These are phyloP conservation scores for Atta cephalotes DNA, from an alignment of 1,140 invertebrate genomes.

Conservation along the genomic window DNA sequence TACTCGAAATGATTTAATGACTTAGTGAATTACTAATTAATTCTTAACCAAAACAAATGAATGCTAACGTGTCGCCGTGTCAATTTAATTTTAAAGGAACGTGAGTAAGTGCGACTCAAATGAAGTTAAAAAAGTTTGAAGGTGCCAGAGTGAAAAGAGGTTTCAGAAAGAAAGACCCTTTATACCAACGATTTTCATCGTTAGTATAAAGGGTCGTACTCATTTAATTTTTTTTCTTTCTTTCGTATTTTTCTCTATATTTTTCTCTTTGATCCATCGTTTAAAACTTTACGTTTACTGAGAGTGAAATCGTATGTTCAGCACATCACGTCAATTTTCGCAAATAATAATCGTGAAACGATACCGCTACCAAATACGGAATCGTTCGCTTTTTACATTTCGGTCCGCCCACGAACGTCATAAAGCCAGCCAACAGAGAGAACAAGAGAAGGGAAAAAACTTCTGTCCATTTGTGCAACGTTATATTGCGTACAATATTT, in stretches of 20 bases:
- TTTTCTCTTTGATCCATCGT: conserved; percentile 10
- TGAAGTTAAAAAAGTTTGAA: conserved; percentile 5
- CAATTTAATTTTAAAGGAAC: background rate
- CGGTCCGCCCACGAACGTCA: conserved; percentile 69
- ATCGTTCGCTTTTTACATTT: conserved; percentile 71
- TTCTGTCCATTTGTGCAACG: background rate
- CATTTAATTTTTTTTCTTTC: conserved; percentile 19
- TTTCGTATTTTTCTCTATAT: background rate
- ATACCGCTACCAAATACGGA: conserved; percentile 68
- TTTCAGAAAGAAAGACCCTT: background rate
- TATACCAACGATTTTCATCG: background rate
- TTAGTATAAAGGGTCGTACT: background rate
- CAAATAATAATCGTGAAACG: background rate
- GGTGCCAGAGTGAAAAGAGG: background rate
- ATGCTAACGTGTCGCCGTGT: background rate
- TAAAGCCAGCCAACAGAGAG: conserved; percentile 59
- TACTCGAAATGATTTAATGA: conserved; percentile 26
- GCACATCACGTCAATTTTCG: background rate
- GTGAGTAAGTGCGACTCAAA: background rate
- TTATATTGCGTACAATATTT: background rate
- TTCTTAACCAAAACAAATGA: background rate
- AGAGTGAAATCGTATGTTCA: background rate
- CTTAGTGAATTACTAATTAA: conserved; percentile 35
- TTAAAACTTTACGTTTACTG: background rate
- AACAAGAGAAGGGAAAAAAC: conserved; percentile 21